A percentile compares a stretch with the other conserved stretches of the same genome.
Evolutionary conservation across 2,113 vertebrate species (phyloP).

Genomic region (Colinus virginianus): DNA sequence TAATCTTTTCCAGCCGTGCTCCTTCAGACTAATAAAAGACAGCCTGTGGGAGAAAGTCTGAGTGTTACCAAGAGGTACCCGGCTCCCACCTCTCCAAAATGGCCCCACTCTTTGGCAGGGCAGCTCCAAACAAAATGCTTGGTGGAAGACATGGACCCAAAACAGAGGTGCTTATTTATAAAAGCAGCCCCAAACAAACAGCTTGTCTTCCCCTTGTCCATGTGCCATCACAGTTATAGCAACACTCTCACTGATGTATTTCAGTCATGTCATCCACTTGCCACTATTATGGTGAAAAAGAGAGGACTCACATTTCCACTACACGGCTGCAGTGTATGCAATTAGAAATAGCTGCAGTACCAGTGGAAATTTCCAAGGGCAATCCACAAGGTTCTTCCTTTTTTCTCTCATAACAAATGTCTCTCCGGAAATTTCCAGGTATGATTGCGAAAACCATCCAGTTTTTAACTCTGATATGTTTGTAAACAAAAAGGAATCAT

Average conservation of each 20-base stretch:
- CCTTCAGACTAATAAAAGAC: neutral
- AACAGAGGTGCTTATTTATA: neutral
- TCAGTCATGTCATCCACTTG: neutral
- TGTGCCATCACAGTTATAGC: neutral
- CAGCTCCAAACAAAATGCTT: neutral
- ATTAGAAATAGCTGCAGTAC: neutral
- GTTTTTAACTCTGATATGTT: neutral
- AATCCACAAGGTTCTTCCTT: conserved; percentile 22
- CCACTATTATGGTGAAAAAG: neutral
- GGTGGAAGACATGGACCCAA: neutral
- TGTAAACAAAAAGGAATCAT: neutral
- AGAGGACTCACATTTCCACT: neutral
- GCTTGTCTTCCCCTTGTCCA: neutral
- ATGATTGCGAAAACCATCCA: neutral
- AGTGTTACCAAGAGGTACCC: neutral
- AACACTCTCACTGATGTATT: neutral
- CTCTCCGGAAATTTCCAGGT: neutral
- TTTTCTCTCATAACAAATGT: neutral
- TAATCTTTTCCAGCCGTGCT: neutral
- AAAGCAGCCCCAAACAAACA: neutral
- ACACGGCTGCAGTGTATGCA: neutral
- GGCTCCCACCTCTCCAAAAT: neutral
- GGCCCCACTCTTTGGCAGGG: neutral
- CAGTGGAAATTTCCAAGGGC: conserved; percentile 55
- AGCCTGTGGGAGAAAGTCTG: neutral